Base-by-base conservation (phyloP, 2,888 invertebrate genomes). In the Melikaiella ostensackeni region DNA sequence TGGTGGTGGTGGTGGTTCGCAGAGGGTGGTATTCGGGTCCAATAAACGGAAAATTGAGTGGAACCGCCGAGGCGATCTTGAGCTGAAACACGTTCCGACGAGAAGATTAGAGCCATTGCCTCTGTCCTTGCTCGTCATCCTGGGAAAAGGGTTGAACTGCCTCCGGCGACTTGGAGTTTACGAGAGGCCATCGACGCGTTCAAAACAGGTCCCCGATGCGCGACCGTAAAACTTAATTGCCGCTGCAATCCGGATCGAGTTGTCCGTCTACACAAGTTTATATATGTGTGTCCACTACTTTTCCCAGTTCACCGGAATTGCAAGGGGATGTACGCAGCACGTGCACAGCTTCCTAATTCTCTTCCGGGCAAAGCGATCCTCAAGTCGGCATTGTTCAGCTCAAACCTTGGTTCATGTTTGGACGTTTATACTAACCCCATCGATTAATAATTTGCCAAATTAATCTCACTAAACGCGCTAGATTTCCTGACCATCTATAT, bases 181-280 rank as follows among this genome's bases (percentile, higher is more conserved):
- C 85, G 87, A 85, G 83, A 82, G 84, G 85, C 86, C 84, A 86
- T 87, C 86, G 87, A 85, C 87, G 87, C 83, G 87, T 86, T 88
- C 83, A 85, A 86, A 89, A 86, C 88, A 86, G 88, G 84, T 84
- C 84, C 84, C 82, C 83, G 83, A 86, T 88, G 86, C 86, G 83
- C 86, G 86, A 81, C 85, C 89, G 87, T 90, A 90, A 90, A 90
- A 89, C 88, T 90, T 90, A 90, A 90, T 90, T 90, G 90, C 89
- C 86, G 82, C 84, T 86, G 88, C 87, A 86, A 87, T 86, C 86
- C 88, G 87, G 88, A 88, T 85, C 79, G 80, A 83, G 79, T 80
- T 81, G 81, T 80, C 55, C 74, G 79, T 79, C 77, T 70, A 63
- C 79, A 76, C 82, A 76, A 73, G 78, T 81, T 77, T 81, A 79